phyloP scores from a whole-genome alignment of 2,113 vertebrate genomes.

The Synchiropus splendidus region DNA sequence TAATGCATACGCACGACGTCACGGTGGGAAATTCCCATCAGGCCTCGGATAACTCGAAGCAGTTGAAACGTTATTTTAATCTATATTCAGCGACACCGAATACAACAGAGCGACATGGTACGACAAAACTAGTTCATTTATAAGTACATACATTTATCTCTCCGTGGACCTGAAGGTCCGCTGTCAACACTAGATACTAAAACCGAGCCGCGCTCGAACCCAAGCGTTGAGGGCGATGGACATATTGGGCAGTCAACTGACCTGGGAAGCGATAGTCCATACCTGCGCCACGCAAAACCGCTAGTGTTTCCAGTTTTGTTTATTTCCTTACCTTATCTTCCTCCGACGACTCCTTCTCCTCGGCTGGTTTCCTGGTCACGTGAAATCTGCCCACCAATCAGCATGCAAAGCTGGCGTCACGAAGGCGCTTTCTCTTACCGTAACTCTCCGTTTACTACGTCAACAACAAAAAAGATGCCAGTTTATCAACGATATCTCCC shows the following conservation, averaged over 20 bases:
- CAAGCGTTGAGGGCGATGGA: too few species aligned
- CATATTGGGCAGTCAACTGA: too few species aligned
- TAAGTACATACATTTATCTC: neutral
- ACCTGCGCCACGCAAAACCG: too few species aligned
- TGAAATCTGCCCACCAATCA: slow-evolving; percentile 25
- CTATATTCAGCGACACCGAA: neutral
- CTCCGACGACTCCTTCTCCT: slow-evolving; percentile 24
- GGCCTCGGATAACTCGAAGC: neutral
- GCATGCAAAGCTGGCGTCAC: neutral
- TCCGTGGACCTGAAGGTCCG: neutral
- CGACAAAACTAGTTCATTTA: neutral
- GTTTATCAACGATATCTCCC: too few species aligned
- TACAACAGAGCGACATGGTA: neutral
- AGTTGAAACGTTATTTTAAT: neutral
- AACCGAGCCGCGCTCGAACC: too few species aligned
- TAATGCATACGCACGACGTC: neutral
- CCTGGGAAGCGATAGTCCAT: too few species aligned
- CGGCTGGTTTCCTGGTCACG: slow-evolving; percentile 25
- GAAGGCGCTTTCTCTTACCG: slow-evolving; percentile 3
- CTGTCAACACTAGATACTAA: neutral
- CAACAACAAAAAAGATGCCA: too few species aligned
- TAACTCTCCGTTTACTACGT: slow-evolving; percentile 1
- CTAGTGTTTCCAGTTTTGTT: slow-evolving; percentile 27
- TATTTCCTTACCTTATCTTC: slow-evolving; percentile 55
- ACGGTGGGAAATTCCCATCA: neutral